Evolutionary conservation across 2,888 invertebrate species (phyloP), one percentile per base, ranked within the genome.

Genomic region (Tryphoninae sp.): DNA sequence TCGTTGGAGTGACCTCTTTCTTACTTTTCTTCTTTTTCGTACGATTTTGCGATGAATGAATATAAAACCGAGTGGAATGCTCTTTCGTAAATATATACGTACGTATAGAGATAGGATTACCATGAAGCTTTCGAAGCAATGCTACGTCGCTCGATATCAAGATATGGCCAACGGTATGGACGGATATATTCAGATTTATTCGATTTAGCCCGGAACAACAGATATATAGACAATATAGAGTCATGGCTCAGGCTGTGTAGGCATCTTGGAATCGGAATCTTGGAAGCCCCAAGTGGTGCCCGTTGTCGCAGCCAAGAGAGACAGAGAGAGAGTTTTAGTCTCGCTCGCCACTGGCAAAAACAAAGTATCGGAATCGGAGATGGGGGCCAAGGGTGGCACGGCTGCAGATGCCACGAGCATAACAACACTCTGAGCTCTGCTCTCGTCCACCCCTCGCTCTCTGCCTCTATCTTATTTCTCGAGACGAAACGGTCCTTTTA

Each of bases 321-420:
- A 16, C 22, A 58, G 26, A 71, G 40, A 19, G 71, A 42, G 71
- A 58, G 45, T n/a, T 61, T 76, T 53, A 23, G 33, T 22, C 19
- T 55, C 4, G 75, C 79, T 61, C 13, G 79, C 82, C 72, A 61
- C 64, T 65, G 84, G 83, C 84, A 81, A 85, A 87, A 87, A 86
- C 86, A 87, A 87, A 88, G 86, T 86, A 87, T 85, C 86, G 84
- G 87, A 87, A 87, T 88, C 86, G 85, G 84, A 83, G 80, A 81
- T 73, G 55, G 84, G 33, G 7, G 4, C 6, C 84, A 78, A 69
- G 76, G 86, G 86, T 86, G 84, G 84, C 88, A 76, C 71, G 87
- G 87, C 86, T 86, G 86, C 89, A 89, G 89, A 88, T 89, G 89
- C 87, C 88, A 84, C 83, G 84, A 80, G 87, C 86, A 88, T 88